phyloP scores from a whole-genome alignment of 2,888 invertebrate genomes.

The Eristalinus aeneus region DNA sequence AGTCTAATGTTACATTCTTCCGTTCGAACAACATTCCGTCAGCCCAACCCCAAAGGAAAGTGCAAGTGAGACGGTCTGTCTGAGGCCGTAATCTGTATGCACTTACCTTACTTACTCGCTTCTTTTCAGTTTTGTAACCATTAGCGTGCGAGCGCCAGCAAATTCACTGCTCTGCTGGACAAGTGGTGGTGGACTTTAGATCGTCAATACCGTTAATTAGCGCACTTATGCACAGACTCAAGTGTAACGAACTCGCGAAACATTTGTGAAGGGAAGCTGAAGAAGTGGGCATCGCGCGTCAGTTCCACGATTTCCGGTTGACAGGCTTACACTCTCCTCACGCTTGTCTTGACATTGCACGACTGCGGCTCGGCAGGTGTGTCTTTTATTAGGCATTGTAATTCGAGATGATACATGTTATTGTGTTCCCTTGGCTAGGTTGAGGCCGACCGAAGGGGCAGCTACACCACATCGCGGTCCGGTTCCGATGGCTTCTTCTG shows the following conservation, averaged over 20 bases:
- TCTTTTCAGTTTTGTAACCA: slow-evolving; percentile 32
- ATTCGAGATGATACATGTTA: slow-evolving; percentile 53
- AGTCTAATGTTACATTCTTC: slow-evolving; percentile 5
- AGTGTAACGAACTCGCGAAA: slow-evolving; percentile 61
- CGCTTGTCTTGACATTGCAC: slow-evolving; percentile 49
- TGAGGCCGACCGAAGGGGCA: slow-evolving; percentile 35
- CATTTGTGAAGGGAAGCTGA: slow-evolving; percentile 50
- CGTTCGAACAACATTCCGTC: not conserved
- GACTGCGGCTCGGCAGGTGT: not conserved
- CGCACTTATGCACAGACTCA: slow-evolving; percentile 1
- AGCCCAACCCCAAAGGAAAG: slow-evolving; percentile 5
- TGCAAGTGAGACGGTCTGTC: slow-evolving; percentile 14
- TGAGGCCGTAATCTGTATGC: not conserved
- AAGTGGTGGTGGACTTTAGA: slow-evolving; percentile 13
- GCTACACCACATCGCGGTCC: slow-evolving; percentile 6
- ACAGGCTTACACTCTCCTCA: slow-evolving; percentile 47
- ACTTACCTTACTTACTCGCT: not conserved
- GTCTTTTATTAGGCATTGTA: slow-evolving; percentile 51
- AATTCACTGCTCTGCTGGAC: slow-evolving; percentile 39
- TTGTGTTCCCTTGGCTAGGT: slow-evolving; percentile 46
- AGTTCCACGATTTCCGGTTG: slow-evolving; percentile 44
- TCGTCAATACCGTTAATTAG: slow-evolving; percentile 23
- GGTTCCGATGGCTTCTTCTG: slow-evolving; percentile 53
- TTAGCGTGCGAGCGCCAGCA: slow-evolving; percentile 24
- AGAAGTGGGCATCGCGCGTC: not conserved